These are phyloP conservation scores for Myiozetetes cayanensis DNA, from an alignment of 2,113 vertebrate genomes.

Conservation along the genomic window DNA sequence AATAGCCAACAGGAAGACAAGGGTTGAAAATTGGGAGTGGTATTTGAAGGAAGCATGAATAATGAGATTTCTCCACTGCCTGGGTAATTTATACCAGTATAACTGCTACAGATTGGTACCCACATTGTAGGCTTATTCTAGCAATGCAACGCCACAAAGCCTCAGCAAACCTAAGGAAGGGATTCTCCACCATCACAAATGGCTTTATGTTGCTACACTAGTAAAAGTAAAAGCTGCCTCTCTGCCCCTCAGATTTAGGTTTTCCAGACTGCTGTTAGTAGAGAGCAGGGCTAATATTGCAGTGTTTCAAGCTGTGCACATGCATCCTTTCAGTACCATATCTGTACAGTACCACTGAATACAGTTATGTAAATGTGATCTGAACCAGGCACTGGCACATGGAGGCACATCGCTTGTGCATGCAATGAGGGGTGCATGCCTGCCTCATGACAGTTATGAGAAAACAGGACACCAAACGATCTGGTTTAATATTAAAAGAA, in stretches of 20 bases:
- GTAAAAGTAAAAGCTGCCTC: background rate
- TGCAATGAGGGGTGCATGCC: background rate
- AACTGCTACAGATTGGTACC: background rate
- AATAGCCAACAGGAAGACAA: background rate
- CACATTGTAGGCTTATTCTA: background rate
- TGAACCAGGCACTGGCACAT: background rate
- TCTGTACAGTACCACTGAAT: accelerated
- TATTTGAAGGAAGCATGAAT: background rate
- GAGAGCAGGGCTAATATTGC: background rate
- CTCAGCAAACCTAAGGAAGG: background rate
- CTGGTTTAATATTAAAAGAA: background rate
- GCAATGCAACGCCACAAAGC: background rate
- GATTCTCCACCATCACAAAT: background rate
- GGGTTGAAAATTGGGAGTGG: background rate
- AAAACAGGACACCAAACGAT: background rate
- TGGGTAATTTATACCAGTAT: background rate
- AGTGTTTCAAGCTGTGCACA: background rate
- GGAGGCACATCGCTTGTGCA: background rate
- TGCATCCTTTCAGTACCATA: background rate
- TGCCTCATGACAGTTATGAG: background rate
- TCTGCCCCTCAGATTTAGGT: background rate
- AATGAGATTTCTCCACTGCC: background rate
- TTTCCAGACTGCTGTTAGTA: background rate
- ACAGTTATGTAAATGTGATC: background rate
- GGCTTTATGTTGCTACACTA: background rate